phyloP scores from a whole-genome alignment of 2,888 invertebrate genomes.

The Pseudanteris insignis region DNA sequence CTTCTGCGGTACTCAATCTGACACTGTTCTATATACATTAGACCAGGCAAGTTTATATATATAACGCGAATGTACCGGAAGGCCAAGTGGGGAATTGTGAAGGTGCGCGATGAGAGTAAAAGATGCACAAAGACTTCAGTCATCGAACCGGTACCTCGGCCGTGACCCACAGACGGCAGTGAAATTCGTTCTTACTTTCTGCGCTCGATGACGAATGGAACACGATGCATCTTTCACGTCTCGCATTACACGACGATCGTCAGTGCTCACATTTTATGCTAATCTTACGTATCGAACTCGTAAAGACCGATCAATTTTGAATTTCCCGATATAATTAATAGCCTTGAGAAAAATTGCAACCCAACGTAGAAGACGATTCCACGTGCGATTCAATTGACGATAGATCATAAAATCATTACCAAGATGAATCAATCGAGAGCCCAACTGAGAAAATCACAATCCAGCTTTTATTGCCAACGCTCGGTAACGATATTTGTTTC shows the following conservation, averaged over 20 bases:
- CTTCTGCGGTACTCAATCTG: constrained; percentile 46
- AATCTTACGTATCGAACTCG: constrained; percentile 6
- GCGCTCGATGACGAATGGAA: constrained; percentile 25
- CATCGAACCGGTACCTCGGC: constrained; percentile 45
- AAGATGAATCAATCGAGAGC: no score
- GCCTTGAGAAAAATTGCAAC: background rate
- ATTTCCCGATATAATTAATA: constrained; percentile 4
- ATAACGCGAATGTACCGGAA: constrained; percentile 45
- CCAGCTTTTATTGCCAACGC: no score
- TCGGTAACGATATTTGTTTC: no score
- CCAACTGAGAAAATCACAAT: no score
- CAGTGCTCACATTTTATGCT: constrained; percentile 21
- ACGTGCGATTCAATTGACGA: no score
- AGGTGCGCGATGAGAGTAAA: constrained; percentile 43
- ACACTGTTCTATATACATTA: constrained; percentile 62
- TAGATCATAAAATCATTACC: no score
- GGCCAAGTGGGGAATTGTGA: constrained; percentile 47
- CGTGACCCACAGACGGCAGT: constrained; percentile 47
- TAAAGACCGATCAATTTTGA: background rate
- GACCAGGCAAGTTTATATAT: constrained; percentile 57
- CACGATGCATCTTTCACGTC: constrained; percentile 15
- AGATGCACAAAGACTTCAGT: constrained; percentile 45
- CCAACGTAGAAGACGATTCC: no score
- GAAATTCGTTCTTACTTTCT: constrained; percentile 45
- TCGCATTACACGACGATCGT: constrained; percentile 12